These are phyloP conservation scores for Drosophila funebris DNA, from an alignment of 1,140 invertebrate species.

Conservation along the genomic window DNA sequence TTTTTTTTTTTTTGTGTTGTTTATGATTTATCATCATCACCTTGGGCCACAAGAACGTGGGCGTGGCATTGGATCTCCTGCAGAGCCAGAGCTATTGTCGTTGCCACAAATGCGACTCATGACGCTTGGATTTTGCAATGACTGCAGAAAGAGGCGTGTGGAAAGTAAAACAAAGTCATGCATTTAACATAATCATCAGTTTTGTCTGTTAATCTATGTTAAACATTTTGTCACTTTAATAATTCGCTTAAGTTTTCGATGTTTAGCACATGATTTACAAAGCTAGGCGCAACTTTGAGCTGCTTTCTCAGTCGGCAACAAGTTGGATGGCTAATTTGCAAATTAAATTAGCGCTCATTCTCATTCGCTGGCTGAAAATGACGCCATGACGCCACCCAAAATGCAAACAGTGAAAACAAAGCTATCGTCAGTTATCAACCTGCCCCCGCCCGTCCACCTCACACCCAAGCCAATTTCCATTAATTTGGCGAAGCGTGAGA, in stretches of 20 bases:
- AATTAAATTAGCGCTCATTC: conserved; percentile 77
- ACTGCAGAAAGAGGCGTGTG: neutral
- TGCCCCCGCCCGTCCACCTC: neutral
- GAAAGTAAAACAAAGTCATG: neutral
- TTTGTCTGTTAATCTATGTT: neutral
- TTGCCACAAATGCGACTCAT: no score
- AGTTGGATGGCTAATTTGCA: conserved; percentile 66
- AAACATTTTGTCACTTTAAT: neutral
- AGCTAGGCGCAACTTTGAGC: neutral
- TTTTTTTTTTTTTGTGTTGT: neutral
- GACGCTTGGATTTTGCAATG: neutral
- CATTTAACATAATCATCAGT: neutral
- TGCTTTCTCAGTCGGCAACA: conserved; percentile 14
- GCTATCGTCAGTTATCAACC: conserved; percentile 55
- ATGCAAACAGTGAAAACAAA: conserved; percentile 47
- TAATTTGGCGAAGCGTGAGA: conserved; percentile 29
- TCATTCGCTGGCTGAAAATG: conserved; percentile 54
- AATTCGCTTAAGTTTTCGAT: neutral
- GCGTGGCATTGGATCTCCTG: neutral
- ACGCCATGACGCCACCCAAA: conserved; percentile 54
- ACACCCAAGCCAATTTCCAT: conserved; percentile 55
- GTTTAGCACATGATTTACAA: conserved; percentile 20
- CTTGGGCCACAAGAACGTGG: neutral
- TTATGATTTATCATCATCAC: neutral
- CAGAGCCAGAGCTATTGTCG: neutral